Evolutionary conservation across 1,140 invertebrate species (phyloP).

Genomic region (Drosophila arawakana): DNA sequence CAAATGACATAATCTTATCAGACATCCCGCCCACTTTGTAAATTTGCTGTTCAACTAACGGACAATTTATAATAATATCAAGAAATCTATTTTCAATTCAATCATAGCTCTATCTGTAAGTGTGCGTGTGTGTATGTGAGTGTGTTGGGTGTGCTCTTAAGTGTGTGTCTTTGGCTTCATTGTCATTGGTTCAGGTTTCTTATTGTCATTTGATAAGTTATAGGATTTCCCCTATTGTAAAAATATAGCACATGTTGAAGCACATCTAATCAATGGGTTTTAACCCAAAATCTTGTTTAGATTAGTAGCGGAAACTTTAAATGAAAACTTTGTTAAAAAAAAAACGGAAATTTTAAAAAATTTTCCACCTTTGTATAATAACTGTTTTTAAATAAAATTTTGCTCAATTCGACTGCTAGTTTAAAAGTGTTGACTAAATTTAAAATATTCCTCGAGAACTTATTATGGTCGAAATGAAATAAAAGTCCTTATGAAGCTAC

Average conservation of each 20-base stretch:
- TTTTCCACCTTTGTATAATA: no score
- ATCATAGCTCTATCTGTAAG: neutral
- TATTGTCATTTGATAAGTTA: conserved; percentile 2
- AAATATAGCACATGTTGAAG: neutral
- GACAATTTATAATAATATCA: conserved; percentile 3
- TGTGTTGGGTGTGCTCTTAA: neutral
- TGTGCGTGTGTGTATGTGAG: neutral
- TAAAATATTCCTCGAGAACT: no score
- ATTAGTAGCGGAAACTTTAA: conserved; percentile 5
- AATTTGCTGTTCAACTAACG: neutral
- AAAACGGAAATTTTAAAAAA: no score
- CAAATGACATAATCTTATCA: conserved; percentile 52
- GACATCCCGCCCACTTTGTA: conserved; percentile 23
- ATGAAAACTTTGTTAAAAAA: no score
- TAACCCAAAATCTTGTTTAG: conserved; percentile 5
- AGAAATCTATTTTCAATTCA: conserved; percentile 16
- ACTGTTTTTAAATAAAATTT: no score
- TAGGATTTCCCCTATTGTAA: neutral
- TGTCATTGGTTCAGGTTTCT: neutral
- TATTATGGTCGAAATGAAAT: no score
- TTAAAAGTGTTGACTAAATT: no score
- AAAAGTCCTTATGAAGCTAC: no score
- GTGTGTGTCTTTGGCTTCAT: neutral
- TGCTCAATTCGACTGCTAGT: no score
- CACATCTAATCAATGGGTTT: conserved; percentile 24